Evolutionary conservation across 1,140 invertebrate genomes (phyloP), one percentile per base, ranked within the genome.

Genomic region (Eurytemora carolleeae): DNA sequence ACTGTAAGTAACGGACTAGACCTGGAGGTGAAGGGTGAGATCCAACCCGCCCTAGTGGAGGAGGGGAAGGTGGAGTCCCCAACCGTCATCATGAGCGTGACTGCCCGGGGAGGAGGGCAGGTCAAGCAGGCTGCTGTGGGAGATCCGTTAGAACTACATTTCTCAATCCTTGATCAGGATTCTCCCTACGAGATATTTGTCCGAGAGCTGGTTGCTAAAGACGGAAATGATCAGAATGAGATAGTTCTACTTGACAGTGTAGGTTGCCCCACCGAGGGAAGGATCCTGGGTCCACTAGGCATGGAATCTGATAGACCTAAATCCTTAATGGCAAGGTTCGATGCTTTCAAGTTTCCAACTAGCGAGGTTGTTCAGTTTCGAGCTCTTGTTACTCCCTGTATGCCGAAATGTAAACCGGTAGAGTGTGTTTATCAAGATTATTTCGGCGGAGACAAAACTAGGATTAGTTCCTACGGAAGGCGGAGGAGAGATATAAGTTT

Each of bases 141-240:
- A 21, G 75, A 77, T 64, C 72, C 75, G n/a, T 67, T 78, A 2
- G 73, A 74, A 53, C 72, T 78, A 2, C 68, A 72, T 56, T 78
- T 78, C 63, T 71, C 75, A 61, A 76, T 78, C 61, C 66, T 72
- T 3, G 76, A 78, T 65, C 55, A 65, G 26, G 68, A 71, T 63
- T 75, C 73, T 24, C 77, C 77, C 1, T 78, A 78, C 64, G 74
- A 78, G 64, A 78, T 78, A 19, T 77, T 78, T 66, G 76, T 78
- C 2, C 70, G 77, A 7, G 76, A 78, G 60, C 67, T 78, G 20
- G 70, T 78, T 15, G 77, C 77, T 3, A 70, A 77, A 67, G 77
- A 78, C 64, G 77, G 77, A 1, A 67, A 73, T 24, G 75, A 76
- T 64, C 70, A 71, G 53, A 76, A 71, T 62, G 73, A 76, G 67